Evolutionary conservation across 2,113 vertebrate genomes (phyloP).

Genomic region (Neotragus pygmaeus): DNA sequence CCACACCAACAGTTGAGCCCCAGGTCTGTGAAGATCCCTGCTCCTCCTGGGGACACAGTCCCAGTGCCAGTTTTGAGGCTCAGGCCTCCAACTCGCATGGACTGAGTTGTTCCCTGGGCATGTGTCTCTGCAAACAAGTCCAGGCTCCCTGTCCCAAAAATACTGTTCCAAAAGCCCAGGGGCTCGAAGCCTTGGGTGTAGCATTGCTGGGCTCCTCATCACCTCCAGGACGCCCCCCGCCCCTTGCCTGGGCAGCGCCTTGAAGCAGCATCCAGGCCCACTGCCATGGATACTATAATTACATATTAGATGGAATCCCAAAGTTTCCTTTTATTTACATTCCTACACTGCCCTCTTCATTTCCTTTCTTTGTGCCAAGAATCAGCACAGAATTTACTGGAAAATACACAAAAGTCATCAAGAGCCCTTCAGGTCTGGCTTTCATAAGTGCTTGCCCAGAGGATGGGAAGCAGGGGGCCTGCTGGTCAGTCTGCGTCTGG

Average conservation of each 20-base stretch:
- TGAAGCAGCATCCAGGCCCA: slow-evolving; percentile 28
- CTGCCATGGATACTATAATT: slow-evolving; percentile 75
- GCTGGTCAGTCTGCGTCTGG: background rate
- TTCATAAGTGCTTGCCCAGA: slow-evolving; percentile 61
- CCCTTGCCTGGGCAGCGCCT: background rate
- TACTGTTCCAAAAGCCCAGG: background rate
- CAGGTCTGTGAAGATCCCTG: background rate
- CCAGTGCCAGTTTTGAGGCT: background rate
- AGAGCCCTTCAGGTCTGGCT: slow-evolving; percentile 73
- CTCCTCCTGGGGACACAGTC: background rate
- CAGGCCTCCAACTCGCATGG: background rate
- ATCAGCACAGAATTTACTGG: slow-evolving; percentile 80
- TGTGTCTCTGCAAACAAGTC: background rate
- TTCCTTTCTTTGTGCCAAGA: slow-evolving; percentile 79
- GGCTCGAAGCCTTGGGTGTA: background rate
- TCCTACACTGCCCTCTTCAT: slow-evolving; percentile 79
- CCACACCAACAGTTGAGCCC: background rate
- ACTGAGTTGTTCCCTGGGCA: background rate
- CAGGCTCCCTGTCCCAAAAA: background rate
- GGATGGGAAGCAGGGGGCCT: background rate
- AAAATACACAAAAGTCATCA: slow-evolving; percentile 80
- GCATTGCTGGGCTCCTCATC: background rate
- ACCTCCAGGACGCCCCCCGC: background rate
- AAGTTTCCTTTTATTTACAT: slow-evolving; percentile 80
- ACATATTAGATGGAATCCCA: slow-evolving; percentile 79